phyloP scores from a whole-genome alignment of 2,888 invertebrate genomes.

The Protonemura montana region DNA sequence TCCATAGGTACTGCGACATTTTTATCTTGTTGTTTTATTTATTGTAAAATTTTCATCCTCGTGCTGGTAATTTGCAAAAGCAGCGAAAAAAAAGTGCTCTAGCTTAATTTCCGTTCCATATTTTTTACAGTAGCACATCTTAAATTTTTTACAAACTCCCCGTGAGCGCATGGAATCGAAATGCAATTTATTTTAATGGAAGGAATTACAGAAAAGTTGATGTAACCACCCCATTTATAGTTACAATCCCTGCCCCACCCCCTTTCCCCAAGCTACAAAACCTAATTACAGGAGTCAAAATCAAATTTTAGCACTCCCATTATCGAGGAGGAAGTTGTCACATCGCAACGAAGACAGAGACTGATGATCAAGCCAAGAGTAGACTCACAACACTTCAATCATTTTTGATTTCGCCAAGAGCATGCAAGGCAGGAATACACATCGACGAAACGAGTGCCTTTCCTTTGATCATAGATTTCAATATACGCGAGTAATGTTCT shows the following conservation, averaged over 20 bases:
- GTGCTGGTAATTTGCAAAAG: too few relatives aligned
- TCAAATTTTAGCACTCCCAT: not conserved
- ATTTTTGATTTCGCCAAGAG: too few relatives aligned
- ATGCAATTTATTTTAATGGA: conserved; percentile 12
- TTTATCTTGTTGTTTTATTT: too few relatives aligned
- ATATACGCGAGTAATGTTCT: too few relatives aligned
- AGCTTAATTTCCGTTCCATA: not conserved
- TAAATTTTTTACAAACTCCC: not conserved
- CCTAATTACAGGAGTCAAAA: not conserved
- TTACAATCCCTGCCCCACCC: not conserved
- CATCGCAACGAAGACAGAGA: not conserved
- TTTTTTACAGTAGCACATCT: not conserved
- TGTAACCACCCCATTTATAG: not conserved
- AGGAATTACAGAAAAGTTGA: not conserved
- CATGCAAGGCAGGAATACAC: too few relatives aligned
- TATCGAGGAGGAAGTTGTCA: not conserved
- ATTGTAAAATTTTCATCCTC: too few relatives aligned
- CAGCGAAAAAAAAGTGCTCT: not conserved
- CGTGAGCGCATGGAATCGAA: not conserved
- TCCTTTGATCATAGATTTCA: not conserved
- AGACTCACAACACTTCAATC: too few relatives aligned
- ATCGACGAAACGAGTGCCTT: too few relatives aligned
- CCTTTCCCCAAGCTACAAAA: not conserved
- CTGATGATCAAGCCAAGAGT: too few relatives aligned
- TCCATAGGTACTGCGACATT: too few relatives aligned